phyloP scores from a whole-genome alignment of 1,140 invertebrate genomes.

The Marisa cornuarietis region DNA sequence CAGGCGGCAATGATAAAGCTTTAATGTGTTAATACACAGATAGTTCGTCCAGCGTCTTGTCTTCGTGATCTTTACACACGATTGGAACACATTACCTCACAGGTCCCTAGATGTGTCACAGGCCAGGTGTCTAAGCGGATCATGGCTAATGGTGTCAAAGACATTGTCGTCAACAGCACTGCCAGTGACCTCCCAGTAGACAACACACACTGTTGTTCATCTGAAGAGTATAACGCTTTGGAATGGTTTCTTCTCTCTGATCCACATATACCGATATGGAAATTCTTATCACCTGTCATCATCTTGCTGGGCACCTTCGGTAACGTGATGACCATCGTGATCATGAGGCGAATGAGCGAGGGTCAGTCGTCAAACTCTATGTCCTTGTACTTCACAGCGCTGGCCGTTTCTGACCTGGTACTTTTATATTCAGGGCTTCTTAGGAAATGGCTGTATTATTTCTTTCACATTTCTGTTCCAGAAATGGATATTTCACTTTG shows the following conservation, averaged over 20 bases:
- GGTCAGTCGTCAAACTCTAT: conserved; percentile 3
- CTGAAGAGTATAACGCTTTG: not conserved
- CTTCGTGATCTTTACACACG: too few species aligned
- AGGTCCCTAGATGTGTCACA: too few species aligned
- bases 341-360: conserved; percentile 21
- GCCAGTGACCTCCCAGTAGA: too few species aligned
- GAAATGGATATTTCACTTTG: conserved; percentile 12
- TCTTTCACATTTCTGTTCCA: conserved; percentile 28
- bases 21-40: too few species aligned
- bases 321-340: conserved; percentile 33
- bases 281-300: conserved; percentile 25
- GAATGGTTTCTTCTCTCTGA: too few species aligned
- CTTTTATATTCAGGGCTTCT: conserved; percentile 30
- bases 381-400: conserved; percentile 11
- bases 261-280: not conserved
- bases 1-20: too few species aligned
- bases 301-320: conserved; percentile 38
- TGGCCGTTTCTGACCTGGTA: conserved; percentile 26
- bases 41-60: too few species aligned
- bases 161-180: too few species aligned
- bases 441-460: conserved; percentile 32
- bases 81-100: too few species aligned
- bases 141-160: too few species aligned
- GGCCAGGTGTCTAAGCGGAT: too few species aligned
- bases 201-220: too few species aligned